Conservation (phyloP, 2,888 invertebrate species). For the Lepidochrysops patricia region DNA sequence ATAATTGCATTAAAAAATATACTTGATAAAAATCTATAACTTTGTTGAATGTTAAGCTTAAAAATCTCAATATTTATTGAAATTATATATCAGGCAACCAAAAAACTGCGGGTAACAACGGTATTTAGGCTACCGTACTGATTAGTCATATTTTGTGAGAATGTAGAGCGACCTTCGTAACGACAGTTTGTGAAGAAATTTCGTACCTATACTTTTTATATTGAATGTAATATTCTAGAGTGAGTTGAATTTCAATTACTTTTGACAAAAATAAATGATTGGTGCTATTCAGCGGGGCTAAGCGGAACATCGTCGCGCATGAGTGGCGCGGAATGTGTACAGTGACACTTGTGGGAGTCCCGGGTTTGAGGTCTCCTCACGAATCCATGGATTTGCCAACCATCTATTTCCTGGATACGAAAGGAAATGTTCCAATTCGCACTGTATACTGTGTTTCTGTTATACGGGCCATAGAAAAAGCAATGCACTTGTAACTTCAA, state of each 20-base stretch:
- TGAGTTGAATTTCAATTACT: not conserved
- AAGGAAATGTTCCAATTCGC: not conserved
- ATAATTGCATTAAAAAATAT: no score
- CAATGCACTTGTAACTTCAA: no score
- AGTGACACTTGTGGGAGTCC: constrained; percentile 15
- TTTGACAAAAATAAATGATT: not conserved
- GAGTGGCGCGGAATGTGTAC: constrained; percentile 2
- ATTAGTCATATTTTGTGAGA: not conserved
- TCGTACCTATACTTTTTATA: not conserved
- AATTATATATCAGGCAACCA: no score
- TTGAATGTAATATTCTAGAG: no score
- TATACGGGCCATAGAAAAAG: no score
- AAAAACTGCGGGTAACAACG: not conserved
- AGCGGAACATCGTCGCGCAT: not conserved
- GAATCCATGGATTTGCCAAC: not conserved
- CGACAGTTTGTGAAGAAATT: not conserved
- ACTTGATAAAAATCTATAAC: no score
- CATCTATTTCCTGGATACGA: not conserved
- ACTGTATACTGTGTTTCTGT: not conserved
- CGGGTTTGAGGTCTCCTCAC: constrained; percentile 24
- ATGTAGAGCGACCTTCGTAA: not conserved
- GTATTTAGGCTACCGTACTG: not conserved
- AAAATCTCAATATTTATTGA: no score
- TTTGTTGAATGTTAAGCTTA: no score
- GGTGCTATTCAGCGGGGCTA: not conserved